Conservation (phyloP, 1,140 invertebrate species). For the Drosophila simulans region DNA sequence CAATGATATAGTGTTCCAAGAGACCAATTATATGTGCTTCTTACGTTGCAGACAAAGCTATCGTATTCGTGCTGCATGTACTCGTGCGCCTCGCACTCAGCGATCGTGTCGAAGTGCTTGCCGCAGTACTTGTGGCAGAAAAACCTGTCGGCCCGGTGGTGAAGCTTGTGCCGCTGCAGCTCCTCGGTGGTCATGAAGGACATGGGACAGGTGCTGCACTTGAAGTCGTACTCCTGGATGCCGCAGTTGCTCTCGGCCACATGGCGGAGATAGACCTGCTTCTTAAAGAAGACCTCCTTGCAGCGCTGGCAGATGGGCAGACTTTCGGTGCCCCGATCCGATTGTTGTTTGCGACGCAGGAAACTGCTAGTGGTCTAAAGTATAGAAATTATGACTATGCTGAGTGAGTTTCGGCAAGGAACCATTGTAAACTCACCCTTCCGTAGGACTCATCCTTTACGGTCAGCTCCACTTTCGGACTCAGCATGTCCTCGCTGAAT, state of each 20-base stretch:
- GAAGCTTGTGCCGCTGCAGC: constrained; percentile 65
- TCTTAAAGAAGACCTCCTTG: constrained; percentile 82
- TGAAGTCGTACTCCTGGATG: constrained; percentile 80
- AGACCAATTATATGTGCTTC: neutral
- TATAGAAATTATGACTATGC: neutral
- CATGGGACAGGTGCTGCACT: constrained; percentile 80
- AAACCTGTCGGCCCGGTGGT: constrained; percentile 70
- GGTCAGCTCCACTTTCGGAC: constrained; percentile 64
- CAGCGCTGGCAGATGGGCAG: constrained; percentile 78
- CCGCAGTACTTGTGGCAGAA: constrained; percentile 83
- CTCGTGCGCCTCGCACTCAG: constrained; percentile 76
- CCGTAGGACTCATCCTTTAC: constrained; percentile 62
- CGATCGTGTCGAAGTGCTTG: constrained; percentile 73
- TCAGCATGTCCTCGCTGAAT: constrained; percentile 67
- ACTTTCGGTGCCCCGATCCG: constrained; percentile 58
- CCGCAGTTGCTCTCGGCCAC: constrained; percentile 71
- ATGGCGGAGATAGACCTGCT: constrained; percentile 68
- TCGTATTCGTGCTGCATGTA: constrained; percentile 82
- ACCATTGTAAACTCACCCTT: constrained; percentile 32
- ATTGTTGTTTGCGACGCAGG: constrained; percentile 70
- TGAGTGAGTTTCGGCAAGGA: neutral
- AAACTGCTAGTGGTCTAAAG: constrained; percentile 65
- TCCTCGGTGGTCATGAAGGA: constrained; percentile 76
- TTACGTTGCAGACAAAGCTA: constrained; percentile 80
- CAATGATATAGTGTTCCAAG: neutral